These are phyloP conservation scores for Bradypus variegatus DNA, from an alignment of 2,797 vertebrate genomes.

Conservation along the genomic window DNA sequence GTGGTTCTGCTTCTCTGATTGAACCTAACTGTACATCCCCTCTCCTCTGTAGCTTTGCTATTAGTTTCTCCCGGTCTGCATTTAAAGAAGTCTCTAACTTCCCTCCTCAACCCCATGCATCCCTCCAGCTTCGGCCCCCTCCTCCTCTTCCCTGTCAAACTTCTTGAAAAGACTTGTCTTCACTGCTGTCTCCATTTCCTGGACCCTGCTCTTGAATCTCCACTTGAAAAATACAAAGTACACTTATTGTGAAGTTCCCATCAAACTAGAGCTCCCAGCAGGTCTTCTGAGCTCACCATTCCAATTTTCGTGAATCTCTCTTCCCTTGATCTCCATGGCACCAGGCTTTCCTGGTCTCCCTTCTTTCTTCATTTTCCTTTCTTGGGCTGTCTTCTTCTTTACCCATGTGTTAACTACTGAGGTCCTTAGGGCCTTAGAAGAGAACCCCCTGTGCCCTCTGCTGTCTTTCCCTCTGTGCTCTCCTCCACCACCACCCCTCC, in stretches of 20 bases:
- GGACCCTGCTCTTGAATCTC: background rate
- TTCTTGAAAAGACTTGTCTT: background rate
- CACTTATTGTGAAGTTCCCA: background rate
- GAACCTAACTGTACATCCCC: background rate
- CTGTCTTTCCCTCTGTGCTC: background rate
- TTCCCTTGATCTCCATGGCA: background rate
- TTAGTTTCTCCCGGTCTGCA: background rate
- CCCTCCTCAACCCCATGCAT: background rate
- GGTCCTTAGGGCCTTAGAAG: background rate
- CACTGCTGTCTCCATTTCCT: background rate
- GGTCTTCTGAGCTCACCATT: background rate
- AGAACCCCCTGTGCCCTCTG: background rate
- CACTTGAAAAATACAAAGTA: background rate
- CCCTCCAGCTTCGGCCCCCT: background rate
- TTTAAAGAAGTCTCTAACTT: background rate
- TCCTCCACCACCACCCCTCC: background rate
- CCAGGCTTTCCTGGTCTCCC: background rate
- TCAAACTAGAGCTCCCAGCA: background rate
- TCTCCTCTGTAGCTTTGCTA: background rate
- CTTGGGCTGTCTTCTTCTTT: background rate
- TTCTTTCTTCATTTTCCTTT: background rate
- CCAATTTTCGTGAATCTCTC: background rate
- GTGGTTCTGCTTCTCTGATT: background rate
- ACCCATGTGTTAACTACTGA: background rate
- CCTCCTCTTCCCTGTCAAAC: background rate